A percentile compares a stretch with the other conserved stretches of the same genome.
These are phyloP conservation scores for Reticulitermes speratus DNA, from an alignment of 1,140 invertebrate genomes.

Conservation along the genomic window DNA sequence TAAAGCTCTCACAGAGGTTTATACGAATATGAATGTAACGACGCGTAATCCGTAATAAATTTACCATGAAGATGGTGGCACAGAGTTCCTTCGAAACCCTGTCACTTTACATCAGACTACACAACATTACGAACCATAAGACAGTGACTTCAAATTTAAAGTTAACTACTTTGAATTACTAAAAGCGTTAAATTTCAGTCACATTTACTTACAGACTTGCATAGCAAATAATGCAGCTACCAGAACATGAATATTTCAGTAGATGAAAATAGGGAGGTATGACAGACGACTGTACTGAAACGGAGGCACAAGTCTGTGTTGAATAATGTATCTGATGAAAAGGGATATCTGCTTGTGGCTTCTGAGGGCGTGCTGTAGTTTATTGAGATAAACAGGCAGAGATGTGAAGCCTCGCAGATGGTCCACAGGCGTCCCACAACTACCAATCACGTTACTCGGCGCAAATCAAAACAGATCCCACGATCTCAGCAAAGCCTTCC, in stretches of 20 bases:
- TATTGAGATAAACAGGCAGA: not conserved
- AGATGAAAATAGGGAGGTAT: not conserved
- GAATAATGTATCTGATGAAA: not conserved
- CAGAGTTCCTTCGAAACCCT: too few species aligned
- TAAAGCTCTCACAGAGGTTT: too few species aligned
- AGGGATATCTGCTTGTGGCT: not conserved
- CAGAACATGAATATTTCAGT: not conserved
- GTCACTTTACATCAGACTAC: too few species aligned
- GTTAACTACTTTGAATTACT: too few species aligned
- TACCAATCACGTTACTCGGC: not conserved
- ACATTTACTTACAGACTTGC: too few species aligned
- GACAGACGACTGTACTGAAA: not conserved
- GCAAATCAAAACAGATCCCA: not conserved
- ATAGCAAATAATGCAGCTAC: too few species aligned
- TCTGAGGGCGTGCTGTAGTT: not conserved
- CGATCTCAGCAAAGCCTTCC: not conserved
- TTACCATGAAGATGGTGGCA: too few species aligned
- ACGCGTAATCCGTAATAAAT: too few species aligned
- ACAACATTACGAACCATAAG: too few species aligned
- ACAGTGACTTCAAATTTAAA: too few species aligned
- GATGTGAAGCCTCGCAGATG: not conserved
- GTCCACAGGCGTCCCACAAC: not conserved
- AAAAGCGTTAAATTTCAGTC: too few species aligned
- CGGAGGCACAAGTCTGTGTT: not conserved
- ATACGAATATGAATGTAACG: too few species aligned